Evolutionary conservation across 2,888 invertebrate species (phyloP).

Genomic region (Clepsis dumicolana): DNA sequence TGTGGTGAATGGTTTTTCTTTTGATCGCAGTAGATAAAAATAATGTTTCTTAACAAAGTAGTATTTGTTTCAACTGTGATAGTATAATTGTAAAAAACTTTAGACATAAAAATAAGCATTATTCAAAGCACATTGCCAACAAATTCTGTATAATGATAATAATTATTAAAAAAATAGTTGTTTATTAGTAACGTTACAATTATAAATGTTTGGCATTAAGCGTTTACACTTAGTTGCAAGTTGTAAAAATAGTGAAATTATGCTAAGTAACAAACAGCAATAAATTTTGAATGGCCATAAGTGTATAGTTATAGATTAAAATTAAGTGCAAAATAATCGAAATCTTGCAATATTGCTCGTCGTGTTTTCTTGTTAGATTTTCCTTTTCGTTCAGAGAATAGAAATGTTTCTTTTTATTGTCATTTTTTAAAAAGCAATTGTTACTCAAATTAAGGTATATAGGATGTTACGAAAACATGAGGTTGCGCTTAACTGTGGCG

Average conservation of each 20-base stretch:
- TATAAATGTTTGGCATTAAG: conserved; percentile 12
- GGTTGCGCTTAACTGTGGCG: not conserved
- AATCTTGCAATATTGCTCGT: conserved; percentile 52
- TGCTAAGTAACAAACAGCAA: conserved; percentile 55
- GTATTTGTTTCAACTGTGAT: conserved; percentile 21
- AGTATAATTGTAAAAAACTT: conserved; percentile 19
- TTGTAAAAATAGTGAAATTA: conserved; percentile 56
- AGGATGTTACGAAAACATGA: conserved; percentile 17
- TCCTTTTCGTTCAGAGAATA: conserved; percentile 20
- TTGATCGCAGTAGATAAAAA: too few relatives aligned
- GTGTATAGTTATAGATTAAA: conserved; percentile 47
- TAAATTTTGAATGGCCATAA: conserved; percentile 56
- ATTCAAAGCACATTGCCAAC: conserved; percentile 41
- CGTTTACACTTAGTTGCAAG: conserved; percentile 28
- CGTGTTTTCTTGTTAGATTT: conserved; percentile 56
- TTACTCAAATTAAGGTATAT: conserved; percentile 44
- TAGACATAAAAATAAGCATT: conserved; percentile 8
- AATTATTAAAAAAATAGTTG: not conserved
- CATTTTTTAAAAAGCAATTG: not conserved
- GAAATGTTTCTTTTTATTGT: not conserved
- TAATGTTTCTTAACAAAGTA: not conserved
- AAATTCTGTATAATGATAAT: conserved; percentile 11
- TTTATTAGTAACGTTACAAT: not conserved
- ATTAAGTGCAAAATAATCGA: conserved; percentile 48
- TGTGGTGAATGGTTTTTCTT: too few relatives aligned